Evolutionary conservation across 2,888 invertebrate genomes (phyloP), one percentile per base, ranked within the genome.

Genomic region (Sympetrum striolatum): DNA sequence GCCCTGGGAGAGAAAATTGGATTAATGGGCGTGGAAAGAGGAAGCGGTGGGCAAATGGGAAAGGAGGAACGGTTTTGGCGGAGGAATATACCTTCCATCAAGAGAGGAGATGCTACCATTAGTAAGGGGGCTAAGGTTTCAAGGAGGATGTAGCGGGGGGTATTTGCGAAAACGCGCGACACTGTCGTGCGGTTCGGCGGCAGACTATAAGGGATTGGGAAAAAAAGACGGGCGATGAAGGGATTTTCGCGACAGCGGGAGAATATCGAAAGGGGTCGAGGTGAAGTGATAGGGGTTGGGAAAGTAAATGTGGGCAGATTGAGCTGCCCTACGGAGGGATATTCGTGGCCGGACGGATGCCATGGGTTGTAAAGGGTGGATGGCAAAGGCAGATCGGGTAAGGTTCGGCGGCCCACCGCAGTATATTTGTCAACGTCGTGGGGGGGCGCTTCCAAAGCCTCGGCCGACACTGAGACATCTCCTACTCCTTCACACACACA

Each of bases 351-450:
- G 31, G 53, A n/a, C 82, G 25, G 37, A 60, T 58, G 37, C 86
- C 86, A 37, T 60, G 60, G 60, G 86, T 60, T 18, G 60, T 22
- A 81, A 81, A n/a, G 44, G 37, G 86, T 14, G 60, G 58, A 22
- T 12, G 31, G 31, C 15, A 35, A 58, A 35, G 35, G 58, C 35
- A 58, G 58, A 82, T 82, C 82, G 82, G 58, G 81, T 44, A n/a
- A 48, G 53, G 82, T 86, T 86, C 37, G 86, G 86, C 37, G 58
- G 58, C 82, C 82, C 86, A 86, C 86, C 86, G 86, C 86, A 86
- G 86, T 86, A 86, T 86, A 86, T 86, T 86, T 64, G 86, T 86
- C 86, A 86, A 86, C 64, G 86, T 86, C 86, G 86, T 58, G 39
- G 53, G 82, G 37, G 86, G 58, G 4, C 58, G 25, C 82, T 58